Base-by-base conservation (phyloP, 23 tunicate genomes). In the Trididemnum nubilum region DNA sequence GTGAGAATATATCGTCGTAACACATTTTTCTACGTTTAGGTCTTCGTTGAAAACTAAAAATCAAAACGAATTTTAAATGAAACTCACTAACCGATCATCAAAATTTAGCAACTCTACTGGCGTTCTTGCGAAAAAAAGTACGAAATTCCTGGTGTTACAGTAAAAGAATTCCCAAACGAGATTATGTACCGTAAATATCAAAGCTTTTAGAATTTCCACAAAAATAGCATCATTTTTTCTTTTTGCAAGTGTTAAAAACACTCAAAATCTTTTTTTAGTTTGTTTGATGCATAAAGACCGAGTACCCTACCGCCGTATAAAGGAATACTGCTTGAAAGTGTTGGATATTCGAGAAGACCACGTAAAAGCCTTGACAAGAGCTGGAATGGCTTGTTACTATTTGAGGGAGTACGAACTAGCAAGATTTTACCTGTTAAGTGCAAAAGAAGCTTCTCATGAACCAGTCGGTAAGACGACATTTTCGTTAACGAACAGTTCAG, bases 311-410 rank as follows among this genome's bases (percentile, higher is more conserved):
- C 72, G 86, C 24, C 40, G 88, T 72, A 87, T 92, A 18, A 92
- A 92, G 77, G 92, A 87, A 31, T 92, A 92, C 63, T 92, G 92
- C 64, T 35, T 92, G 59, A 71, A 66, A 33, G 85, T 92, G 1
- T 60, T 92, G 0, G 86, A 87, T 28, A 87, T 92, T n/a, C 79
- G 86, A 36, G 89, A 84, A 34, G 92, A 92, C 64, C 85, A 92
- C 88, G 83, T 92, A 1, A 91, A 91, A 31, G 97, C 97, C 52
- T 77, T 87, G 24, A 78, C 71, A 59, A 74, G 88, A 28, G 91
- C 88, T 7, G 97, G 97, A 34, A 87, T 92, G 92, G 97, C 97
- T 7, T 87, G 97, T 79, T 92, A 92, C 73, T 85, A 92, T 73
- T 77, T 92, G 39, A 74, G 92, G 35, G 97, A 92, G 79, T 87